A percentile compares a stretch with the other conserved stretches of the same genome.
phyloP scores from a whole-genome alignment of 2,797 vertebrate genomes.

The Acanthopagrus latus region DNA sequence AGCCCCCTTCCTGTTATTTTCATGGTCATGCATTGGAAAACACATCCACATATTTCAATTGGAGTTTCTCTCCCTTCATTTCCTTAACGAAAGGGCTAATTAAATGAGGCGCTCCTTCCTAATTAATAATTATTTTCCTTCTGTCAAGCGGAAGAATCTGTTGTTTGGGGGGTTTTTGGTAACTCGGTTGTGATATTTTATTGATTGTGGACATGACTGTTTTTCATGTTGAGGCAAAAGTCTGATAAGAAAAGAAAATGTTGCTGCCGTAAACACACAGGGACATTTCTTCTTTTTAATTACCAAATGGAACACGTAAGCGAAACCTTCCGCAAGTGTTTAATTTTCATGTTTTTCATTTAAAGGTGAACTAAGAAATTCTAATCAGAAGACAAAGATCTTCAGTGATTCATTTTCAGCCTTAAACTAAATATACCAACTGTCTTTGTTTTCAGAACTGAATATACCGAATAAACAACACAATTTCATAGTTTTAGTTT shows the following conservation, averaged over 20 bases:
- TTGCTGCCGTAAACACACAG: neutral
- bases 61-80: conserved; percentile 63
- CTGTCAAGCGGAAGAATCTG: conserved; percentile 80
- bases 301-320: neutral
- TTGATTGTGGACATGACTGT: conserved; percentile 10
- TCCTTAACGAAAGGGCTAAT: conserved; percentile 77
- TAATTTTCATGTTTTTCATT: neutral
- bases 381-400: no score
- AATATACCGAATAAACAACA: no score
- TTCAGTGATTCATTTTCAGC: no score
- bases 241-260: neutral
- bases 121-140: conserved; percentile 86
- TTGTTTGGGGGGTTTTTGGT: conserved; percentile 16
- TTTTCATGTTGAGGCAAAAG: neutral
- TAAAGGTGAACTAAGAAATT: no score
- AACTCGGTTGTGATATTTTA: conserved; percentile 38
- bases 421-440: no score
- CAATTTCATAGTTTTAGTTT: no score
- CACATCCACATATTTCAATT: conserved; percentile 63
- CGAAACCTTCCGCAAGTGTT: neutral
- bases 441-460: no score
- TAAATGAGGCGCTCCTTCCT: conserved; percentile 75
- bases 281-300: neutral
- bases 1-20: conserved; percentile 68
- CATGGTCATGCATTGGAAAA: conserved; percentile 72